Evolutionary conservation across 2,797 vertebrate genomes (phyloP), one percentile per base, ranked within the genome.

Genomic region (Bufotes viridis): DNA sequence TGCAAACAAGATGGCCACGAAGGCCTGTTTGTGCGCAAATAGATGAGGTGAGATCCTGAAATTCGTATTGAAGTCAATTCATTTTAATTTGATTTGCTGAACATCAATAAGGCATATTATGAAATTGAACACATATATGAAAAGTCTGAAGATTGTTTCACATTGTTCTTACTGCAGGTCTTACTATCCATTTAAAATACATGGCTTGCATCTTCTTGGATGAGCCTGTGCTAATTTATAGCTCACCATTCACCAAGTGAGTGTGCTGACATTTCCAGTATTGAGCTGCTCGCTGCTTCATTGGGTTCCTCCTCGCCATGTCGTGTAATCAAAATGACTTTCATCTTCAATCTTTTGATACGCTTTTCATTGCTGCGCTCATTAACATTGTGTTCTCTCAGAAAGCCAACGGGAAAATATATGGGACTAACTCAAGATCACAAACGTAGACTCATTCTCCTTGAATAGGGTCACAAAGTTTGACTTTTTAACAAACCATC

Each of bases 261-360:
- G 12, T 0, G 0, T 24, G 51, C 18, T 53, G 72, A 72, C 53
- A 17, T 84, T 90, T 65, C 67, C 87, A 84, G 65, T 76, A 53
- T 51, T 58, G 34, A 49, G 58, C 57, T 2, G 78, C 13, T 42
- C n/a, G 12, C 60, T 12, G 26, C 26, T 17, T 15, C 78, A 13
- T 14, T 57, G 3, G 82, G 63, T n/a, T 80, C 0, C 24, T 84
- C 86, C 24, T 65, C 18, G 26, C 29, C 60, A 65, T 57, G 55
- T 60, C 53, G 60, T 70, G 80, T 83, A 55, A 79, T 55, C 20
- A 79, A 82, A 82, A 18, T 6, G 1, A 24, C 87, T 87, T 83
- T 75, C 63, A 49, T 79, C 58, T 51, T 83, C 87, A 87, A 84
- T 81, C 82, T 85, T n/a, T 55, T 75, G 17, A 78, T 72, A 90